phyloP scores from a whole-genome alignment of 2,888 invertebrate species.

The Carterocephalus palaemon region DNA sequence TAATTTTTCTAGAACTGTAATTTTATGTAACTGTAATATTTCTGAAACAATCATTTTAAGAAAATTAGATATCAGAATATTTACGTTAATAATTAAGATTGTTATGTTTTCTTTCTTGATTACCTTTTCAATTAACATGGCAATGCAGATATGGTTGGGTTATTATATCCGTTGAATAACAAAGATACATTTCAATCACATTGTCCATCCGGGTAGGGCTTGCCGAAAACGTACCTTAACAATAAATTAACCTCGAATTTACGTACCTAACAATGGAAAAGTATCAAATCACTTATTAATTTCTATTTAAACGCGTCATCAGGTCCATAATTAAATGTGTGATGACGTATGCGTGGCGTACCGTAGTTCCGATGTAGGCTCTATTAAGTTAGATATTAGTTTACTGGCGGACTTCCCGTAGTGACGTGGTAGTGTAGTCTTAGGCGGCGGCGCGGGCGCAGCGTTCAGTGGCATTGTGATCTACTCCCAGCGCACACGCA shows the following conservation, averaged over 20 bases:
- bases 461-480: conserved; percentile 72
- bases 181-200: conserved; percentile 4
- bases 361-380: conserved; percentile 52
- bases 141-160: neutral
- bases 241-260: conserved; percentile 16
- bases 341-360: conserved; percentile 55
- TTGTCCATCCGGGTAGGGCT: conserved; percentile 2
- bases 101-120: neutral
- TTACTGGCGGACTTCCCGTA: conserved; percentile 71
- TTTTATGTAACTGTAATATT: too few species aligned
- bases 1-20: too few species aligned
- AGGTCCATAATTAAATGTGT: conserved; percentile 51
- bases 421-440: conserved; percentile 73
- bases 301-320: conserved; percentile 49
- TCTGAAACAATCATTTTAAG: too few species aligned
- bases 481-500: conserved; percentile 74
- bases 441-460: conserved; percentile 58
- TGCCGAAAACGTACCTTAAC: neutral
- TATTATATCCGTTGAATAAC: neutral
- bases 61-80: too few species aligned
- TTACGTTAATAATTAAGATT: too few species aligned
- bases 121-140: neutral
- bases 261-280: conserved; percentile 24
- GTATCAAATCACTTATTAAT: conserved; percentile 38
- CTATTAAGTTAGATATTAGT: conserved; percentile 58